Conservation (phyloP, 2,888 invertebrate genomes). For the Bimastos eiseni region DNA sequence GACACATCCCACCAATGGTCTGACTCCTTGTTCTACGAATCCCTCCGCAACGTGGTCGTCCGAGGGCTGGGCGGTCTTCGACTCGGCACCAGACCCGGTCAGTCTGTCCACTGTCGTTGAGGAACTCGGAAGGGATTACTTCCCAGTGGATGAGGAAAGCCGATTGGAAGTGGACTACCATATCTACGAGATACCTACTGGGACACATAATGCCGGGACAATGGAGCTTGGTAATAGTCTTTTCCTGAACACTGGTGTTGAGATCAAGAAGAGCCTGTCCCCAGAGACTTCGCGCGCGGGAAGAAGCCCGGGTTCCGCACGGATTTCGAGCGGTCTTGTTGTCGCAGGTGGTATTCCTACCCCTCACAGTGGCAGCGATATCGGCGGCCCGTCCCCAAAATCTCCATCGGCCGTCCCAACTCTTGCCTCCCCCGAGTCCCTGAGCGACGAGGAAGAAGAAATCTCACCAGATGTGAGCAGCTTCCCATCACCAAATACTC, state of each 20-base stretch:
- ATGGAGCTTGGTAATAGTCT: background rate
- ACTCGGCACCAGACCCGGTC: background rate
- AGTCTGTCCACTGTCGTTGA: background rate
- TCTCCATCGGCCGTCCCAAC: background rate
- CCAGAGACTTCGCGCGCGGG: background rate
- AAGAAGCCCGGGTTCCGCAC: background rate
- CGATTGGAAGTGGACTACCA: background rate
- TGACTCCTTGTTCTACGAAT: background rate
- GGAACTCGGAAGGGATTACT: background rate
- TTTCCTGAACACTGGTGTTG: background rate
- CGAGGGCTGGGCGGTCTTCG: constrained; percentile 16
- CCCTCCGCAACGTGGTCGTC: background rate
- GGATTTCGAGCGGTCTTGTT: background rate
- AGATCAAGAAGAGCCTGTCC: background rate
- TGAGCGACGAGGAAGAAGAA: constrained; percentile 14
- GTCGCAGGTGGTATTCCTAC: background rate
- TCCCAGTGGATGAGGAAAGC: background rate
- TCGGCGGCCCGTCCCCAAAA: background rate
- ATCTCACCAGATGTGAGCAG: background rate
- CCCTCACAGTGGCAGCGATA: background rate
- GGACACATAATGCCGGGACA: background rate
- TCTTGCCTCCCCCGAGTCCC: background rate
- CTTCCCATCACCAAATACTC: background rate
- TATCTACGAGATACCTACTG: background rate
- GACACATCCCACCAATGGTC: background rate